Percentiles rank a stretch among this genome's conserved stretches.
Conservation (phyloP, 2,888 invertebrate genomes). For the Apeira syringaria region DNA sequence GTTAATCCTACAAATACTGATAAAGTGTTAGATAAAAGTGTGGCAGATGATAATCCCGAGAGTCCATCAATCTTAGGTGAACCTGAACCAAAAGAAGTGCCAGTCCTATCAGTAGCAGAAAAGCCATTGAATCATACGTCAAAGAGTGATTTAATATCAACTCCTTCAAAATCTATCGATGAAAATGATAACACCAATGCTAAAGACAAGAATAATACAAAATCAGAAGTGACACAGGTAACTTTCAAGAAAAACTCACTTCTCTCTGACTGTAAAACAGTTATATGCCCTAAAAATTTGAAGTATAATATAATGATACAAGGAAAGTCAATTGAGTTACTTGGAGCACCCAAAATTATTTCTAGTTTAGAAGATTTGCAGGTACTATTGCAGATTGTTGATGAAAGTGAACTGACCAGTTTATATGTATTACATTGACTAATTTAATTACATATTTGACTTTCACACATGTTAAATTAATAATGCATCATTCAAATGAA, state of each 20-base stretch:
- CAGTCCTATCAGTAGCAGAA: slow-evolving; percentile 19
- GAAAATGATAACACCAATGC: slow-evolving; percentile 33
- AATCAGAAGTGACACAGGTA: slow-evolving; percentile 54
- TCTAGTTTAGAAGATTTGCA: slow-evolving; percentile 72
- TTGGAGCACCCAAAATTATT: slow-evolving; percentile 77
- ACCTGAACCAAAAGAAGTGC: slow-evolving; percentile 35
- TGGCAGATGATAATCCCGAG: slow-evolving; percentile 50
- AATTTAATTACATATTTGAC: slow-evolving; percentile 21
- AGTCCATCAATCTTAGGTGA: slow-evolving; percentile 73
- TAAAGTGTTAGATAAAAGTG: slow-evolving; percentile 16
- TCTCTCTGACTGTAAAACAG: slow-evolving; percentile 61
- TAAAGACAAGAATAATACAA: slow-evolving; percentile 29
- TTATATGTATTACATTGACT: slow-evolving; percentile 68
- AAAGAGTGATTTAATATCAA: not conserved
- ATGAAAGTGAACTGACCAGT: slow-evolving; percentile 70
- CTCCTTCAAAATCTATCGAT: slow-evolving; percentile 27
- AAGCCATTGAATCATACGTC: slow-evolving; percentile 6
- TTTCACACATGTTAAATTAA: slow-evolving; percentile 30
- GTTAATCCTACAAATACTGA: slow-evolving; percentile 2
- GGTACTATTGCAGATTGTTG: slow-evolving; percentile 77
- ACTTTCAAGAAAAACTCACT: slow-evolving; percentile 65
- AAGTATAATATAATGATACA: slow-evolving; percentile 69
- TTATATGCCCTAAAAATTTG: slow-evolving; percentile 72
- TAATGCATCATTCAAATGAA: slow-evolving; percentile 27
- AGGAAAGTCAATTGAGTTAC: slow-evolving; percentile 67